phyloP scores from a whole-genome alignment of 2,113 vertebrate species.

The Colius striatus region DNA sequence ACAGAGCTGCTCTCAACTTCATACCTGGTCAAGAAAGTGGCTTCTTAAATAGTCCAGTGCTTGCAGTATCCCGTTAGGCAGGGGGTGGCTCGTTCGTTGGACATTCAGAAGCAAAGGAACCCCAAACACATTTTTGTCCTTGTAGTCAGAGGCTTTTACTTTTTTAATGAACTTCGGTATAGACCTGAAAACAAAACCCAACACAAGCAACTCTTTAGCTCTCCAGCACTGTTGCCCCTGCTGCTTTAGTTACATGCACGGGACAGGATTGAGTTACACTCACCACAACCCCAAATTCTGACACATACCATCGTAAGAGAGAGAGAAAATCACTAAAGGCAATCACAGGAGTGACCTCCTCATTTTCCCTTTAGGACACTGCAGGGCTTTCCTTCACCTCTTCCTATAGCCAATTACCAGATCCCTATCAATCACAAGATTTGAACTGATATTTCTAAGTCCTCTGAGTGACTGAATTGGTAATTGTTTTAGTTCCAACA shows the following conservation, averaged over 20 bases:
- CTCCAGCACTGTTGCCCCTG: neutral
- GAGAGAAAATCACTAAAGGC: neutral
- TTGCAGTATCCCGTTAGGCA: slow-evolving; percentile 84
- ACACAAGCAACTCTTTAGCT: neutral
- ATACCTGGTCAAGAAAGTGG: slow-evolving; percentile 86
- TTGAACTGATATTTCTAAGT: neutral
- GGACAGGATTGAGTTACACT: neutral
- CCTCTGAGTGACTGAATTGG: neutral
- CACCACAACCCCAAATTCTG: neutral
- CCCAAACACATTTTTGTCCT: slow-evolving; percentile 85
- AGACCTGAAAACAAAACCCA: slow-evolving; percentile 76
- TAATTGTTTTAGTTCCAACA: neutral
- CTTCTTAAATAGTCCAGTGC: slow-evolving; percentile 84
- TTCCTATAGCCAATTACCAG: neutral
- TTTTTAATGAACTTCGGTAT: slow-evolving; percentile 83
- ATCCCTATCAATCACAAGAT: neutral
- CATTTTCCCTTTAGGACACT: neutral
- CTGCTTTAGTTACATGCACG: neutral
- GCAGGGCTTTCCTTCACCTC: neutral
- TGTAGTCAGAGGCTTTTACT: slow-evolving; percentile 77
- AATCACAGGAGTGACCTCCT: neutral
- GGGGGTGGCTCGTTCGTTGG: slow-evolving; percentile 80
- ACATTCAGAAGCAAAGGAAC: slow-evolving; percentile 82
- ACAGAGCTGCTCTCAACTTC: neutral
- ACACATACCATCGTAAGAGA: neutral